Conservation (phyloP, 2,113 vertebrate genomes). For the Neodon shergylaensis region DNA sequence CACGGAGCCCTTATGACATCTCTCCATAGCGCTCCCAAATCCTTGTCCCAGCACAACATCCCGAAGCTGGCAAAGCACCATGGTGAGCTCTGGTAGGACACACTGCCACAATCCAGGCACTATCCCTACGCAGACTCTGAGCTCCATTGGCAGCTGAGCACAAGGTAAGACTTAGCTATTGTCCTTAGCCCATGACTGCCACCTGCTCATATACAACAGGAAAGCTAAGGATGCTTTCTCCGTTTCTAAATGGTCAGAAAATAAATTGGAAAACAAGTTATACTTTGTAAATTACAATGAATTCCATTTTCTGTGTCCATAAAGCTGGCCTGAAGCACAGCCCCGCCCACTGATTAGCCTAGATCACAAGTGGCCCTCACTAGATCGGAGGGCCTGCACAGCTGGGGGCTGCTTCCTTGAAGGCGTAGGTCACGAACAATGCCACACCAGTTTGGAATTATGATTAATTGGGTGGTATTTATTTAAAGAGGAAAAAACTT, state of each 20-base stretch:
- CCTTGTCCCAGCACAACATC: neutral
- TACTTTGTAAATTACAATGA: neutral
- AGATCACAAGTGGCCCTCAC: neutral
- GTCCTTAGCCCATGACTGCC: neutral
- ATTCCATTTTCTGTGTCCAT: neutral
- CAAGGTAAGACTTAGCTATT: neutral
- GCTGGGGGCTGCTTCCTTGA: neutral
- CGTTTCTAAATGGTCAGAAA: neutral
- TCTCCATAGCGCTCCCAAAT: neutral
- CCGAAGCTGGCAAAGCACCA: neutral
- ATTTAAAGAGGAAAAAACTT: too few relatives aligned
- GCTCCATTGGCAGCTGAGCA: neutral
- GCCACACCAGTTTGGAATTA: too few relatives aligned
- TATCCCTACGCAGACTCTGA: neutral
- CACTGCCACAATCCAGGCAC: neutral
- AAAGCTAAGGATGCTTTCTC: neutral
- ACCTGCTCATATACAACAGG: neutral
- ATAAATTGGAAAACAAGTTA: neutral
- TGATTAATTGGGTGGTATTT: too few relatives aligned
- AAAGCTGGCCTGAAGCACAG: neutral
- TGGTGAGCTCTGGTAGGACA: neutral
- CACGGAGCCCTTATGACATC: neutral
- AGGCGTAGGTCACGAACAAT: too few relatives aligned
- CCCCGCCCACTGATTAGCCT: neutral
- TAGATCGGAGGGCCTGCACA: neutral